Evolutionary conservation across 1,140 invertebrate species (phyloP).

Genomic region (Rhopalosiphum maidis): DNA sequence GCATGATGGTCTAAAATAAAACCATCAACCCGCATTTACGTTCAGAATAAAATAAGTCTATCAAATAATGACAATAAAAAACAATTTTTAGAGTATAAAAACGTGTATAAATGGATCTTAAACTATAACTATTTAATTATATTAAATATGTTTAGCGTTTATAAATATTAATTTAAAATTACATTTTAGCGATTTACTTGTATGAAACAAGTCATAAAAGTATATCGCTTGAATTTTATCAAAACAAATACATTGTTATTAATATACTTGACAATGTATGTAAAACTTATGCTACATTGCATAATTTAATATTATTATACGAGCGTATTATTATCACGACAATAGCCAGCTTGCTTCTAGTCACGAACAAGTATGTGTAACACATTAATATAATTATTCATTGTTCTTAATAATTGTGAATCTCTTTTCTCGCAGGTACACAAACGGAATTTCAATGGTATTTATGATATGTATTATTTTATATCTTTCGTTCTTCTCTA

Average conservation of each 20-base stretch:
- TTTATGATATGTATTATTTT: not conserved
- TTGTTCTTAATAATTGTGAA: not conserved
- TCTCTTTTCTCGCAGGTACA: not conserved
- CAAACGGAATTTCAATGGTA: not conserved
- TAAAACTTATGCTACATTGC: not conserved
- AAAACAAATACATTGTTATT: not conserved
- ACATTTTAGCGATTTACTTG: not conserved
- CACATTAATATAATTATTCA: conserved; percentile 3
- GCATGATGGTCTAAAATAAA: not conserved
- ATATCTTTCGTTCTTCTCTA: not conserved
- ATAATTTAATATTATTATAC: not conserved
- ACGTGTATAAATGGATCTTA: not conserved
- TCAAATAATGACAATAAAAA: not conserved
- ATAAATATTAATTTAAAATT: not conserved
- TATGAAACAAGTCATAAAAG: not conserved
- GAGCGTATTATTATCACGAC: not conserved
- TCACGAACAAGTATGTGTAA: not conserved
- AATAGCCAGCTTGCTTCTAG: not conserved
- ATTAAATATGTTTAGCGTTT: too few relatives aligned
- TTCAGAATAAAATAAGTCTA: not conserved
- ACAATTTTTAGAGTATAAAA: not conserved
- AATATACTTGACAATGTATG: not conserved
- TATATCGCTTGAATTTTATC: not conserved
- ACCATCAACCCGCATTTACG: not conserved
- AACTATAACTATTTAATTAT: not conserved